Base-by-base conservation (phyloP, 1,140 invertebrate genomes). In the Drosophila truncata region DNA sequence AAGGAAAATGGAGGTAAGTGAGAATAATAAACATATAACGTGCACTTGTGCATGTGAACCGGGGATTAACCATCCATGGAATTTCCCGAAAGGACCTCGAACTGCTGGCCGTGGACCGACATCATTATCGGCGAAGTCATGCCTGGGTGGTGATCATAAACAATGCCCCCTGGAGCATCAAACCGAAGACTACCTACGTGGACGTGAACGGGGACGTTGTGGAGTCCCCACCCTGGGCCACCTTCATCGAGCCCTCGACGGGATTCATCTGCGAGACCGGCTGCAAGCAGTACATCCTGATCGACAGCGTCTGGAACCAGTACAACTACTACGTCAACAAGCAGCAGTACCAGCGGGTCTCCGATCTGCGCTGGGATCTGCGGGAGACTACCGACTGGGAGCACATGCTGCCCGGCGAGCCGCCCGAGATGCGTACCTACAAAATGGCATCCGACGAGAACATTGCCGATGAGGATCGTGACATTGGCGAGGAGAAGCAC, bases 231-330 rank as follows among this genome's bases (percentile, higher is more conserved):
- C 80, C 82, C 46, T 67, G 59, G 18, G 78, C 95, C 1, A 95
- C 96, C 91, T 98, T 98, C 83, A 96, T 98, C 37, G 98, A 99
- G 83, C 95, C 97, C 0, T 95, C 96, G 14, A 96, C 96, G 0
- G 97, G 97, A 0, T 92, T 94, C 5, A 91, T 94, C 1, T 94
- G 95, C 67, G 93, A 95, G 0, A 78, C 95, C 1, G 91, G 94
- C 25, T 94, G 95, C 64, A 84, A 93, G 20, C 93, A 95, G 46
- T 98, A 98, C 82, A 94, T 96, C 29, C 95, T 96, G 0, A 93
- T 98, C 10, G 97, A 99, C 78, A 96, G 95, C 69, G 92, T 98
- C 46, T 99, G 97, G 95, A 98, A 98, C 84, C 93, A 98, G 82
- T 91, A 94, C 46, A 98, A 99, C 93, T 98, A 98, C 93, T 98